Evolutionary conservation across 1,140 invertebrate species (phyloP).

Genomic region (Neuroterus valhalla): DNA sequence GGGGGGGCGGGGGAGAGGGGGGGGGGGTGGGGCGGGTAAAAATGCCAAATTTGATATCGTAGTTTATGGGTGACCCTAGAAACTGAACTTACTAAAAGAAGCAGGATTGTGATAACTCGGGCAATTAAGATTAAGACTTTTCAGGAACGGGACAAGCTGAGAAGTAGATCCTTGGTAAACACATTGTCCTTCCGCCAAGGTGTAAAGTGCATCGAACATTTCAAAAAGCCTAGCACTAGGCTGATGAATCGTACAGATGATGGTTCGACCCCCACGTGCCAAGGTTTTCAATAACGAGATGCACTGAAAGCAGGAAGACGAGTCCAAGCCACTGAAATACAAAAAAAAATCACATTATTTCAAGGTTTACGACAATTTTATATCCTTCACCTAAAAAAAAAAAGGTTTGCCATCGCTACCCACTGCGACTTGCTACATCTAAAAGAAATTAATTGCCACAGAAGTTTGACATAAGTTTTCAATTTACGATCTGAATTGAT

Average conservation of each 20-base stretch:
- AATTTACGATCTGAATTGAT: background rate
- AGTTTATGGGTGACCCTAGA: conserved; percentile 10
- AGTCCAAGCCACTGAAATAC: conserved; percentile 90
- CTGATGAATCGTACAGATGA: conserved; percentile 98
- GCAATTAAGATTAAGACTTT: conserved; percentile 87
- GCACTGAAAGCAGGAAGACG: conserved; percentile 95
- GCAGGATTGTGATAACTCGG: conserved; percentile 98
- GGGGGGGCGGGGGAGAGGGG: no score
- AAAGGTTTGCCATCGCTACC: background rate
- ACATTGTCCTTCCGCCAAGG: conserved; percentile 94
- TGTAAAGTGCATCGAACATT: conserved; percentile 97
- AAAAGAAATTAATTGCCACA: background rate
- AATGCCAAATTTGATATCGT: no score
- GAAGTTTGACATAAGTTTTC: background rate
- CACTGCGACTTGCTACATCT: background rate
- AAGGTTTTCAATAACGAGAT: conserved; percentile 91
- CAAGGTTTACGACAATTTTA: conserved; percentile 4
- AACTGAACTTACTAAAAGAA: conserved; percentile 84
- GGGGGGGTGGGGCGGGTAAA: no score
- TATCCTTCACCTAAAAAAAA: background rate
- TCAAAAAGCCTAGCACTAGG: conserved; percentile 96
- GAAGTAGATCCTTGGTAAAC: conserved; percentile 93
- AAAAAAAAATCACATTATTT: conserved; percentile 14
- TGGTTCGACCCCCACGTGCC: conserved; percentile 92
- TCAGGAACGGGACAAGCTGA: conserved; percentile 91